phyloP scores from a whole-genome alignment of 2,113 vertebrate genomes.

The Brevimyrus niger region DNA sequence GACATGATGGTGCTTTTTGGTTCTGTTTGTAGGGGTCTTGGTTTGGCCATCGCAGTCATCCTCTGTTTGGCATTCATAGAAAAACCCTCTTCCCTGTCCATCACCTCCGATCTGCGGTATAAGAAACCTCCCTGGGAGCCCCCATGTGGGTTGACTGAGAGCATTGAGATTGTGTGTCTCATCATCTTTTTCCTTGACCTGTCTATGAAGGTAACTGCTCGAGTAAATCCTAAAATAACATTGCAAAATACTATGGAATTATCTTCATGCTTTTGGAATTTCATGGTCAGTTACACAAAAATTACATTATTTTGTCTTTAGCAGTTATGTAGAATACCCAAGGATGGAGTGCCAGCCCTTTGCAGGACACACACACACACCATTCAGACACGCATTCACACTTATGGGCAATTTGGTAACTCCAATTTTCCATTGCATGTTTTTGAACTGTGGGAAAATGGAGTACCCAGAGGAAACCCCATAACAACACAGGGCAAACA shows the following conservation, averaged over 20 bases:
- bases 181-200: conserved; percentile 53
- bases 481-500: not conserved
- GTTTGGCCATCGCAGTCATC: conserved; percentile 56
- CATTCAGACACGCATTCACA: not conserved
- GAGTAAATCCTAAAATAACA: not conserved
- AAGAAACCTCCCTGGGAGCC: conserved; percentile 55
- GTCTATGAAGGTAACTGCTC: conserved; percentile 58
- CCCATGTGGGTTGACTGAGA: conserved; percentile 63
- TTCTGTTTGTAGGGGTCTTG: conserved; percentile 47
- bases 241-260: not conserved
- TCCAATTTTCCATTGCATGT: not conserved
- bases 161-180: conserved; percentile 59
- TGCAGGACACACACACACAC: not conserved
- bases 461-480: not conserved
- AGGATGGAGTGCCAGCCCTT: not conserved
- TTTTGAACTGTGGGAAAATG: not conserved
- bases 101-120: conserved; percentile 61
- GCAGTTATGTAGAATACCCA: not conserved
- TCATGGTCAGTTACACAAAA: not conserved
- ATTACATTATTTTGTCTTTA: not conserved
- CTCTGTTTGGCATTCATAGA: conserved; percentile 68
- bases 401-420: not conserved
- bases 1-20: not conserved
- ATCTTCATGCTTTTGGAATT: not conserved
- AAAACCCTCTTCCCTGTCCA: conserved; percentile 59